Base-by-base conservation (phyloP, 2,888 invertebrate genomes). In the Diplazon laetatorius region DNA sequence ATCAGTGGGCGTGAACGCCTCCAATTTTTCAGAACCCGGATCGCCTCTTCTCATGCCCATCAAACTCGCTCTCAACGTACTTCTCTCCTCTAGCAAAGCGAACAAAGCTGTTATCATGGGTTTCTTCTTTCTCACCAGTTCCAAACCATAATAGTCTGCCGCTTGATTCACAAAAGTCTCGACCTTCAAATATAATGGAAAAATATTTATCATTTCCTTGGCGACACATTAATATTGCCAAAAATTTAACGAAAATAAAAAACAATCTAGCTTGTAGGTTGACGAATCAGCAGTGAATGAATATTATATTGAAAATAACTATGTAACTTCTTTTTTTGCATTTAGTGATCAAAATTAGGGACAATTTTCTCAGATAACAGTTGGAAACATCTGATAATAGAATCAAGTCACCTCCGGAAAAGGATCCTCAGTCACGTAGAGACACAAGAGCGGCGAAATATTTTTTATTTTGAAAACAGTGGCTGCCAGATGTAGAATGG, bases 11-110 rank as follows among this genome's bases (percentile, higher is more conserved):
- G 96, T 94, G 92, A 97, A 95, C 79, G 92, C 91, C 42, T 93
- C 89, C 65, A 97, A 91, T 82, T 94, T 91, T 81, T 93, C 92
- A 62, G 96, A 95, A 87, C 94, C 94, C 0, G 98, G 98, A 92
- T 99, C 99, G 0, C 96, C 96, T 66, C 94, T 92, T 78, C 99
- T 93, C 3, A 96, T 97, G 8, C 99, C 99, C 96, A 99, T 97
- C 4, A 99, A 92, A 70, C 97, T 95, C 0, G 96, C 97, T 89
- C 96, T 95, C 30, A 98, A 92, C 59, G 93, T 90, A 0, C 90
- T 91, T 85, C 93, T 93, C 10, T 92, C 91, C 0, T 92, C 88
- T 52, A 96, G 91, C 74, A 98, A 91, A 44, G 92, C 91, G 12
- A 91, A 90, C 44, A 99, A 91, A 0, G 96, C 95, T 16, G 92